Evolutionary conservation across 2,888 invertebrate species (phyloP), one percentile per base, ranked within the genome.

Genomic region (Anodontia alba): DNA sequence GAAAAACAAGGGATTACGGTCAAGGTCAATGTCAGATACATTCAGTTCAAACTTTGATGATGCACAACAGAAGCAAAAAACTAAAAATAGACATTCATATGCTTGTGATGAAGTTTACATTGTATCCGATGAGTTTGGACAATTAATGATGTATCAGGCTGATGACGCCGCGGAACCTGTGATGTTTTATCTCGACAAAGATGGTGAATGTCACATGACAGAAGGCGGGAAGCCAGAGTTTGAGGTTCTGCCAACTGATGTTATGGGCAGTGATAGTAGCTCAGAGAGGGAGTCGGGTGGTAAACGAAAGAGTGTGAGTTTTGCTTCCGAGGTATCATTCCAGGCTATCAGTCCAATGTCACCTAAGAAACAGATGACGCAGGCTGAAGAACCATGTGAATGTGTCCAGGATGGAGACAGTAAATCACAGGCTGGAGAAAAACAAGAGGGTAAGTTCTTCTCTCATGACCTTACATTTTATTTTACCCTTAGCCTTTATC

Each of bases 281-380:
- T 83, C 87, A 17, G 87, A 89, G n/a, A 62, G 33, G 33, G 79
- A 81, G 17, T 72, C 80, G 8, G 83, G 82, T 38, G 83, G 77
- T 38, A 90, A 89, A 57, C 83, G 90, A 15, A 94, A 94, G 84
- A 91, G 93, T 71, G 94, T 94, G 57, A 93, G 93, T 79, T 94
- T 94, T 88, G 93, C 93, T 0, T 92, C 93, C 38, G 92, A 94
- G 82, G 93, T 94, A 38, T 93, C 92, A 26, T 94, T 94, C 87
- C 93, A 93, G 79, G 93, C 93, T 3, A 89, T 89, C 54, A 91
- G 91, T 73, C 92, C 91, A 0, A 88, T 80, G 29, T 89, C 90
- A 5, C 90, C 91, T 26, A 86, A 84, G 67, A 76, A 70, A 46
- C 77, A 76, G 62, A 62, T 62, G 12, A 20, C 57, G 29, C 69